Evolutionary conservation across 1,140 invertebrate genomes (phyloP).

Genomic region (Drosophila kepulauana): DNA sequence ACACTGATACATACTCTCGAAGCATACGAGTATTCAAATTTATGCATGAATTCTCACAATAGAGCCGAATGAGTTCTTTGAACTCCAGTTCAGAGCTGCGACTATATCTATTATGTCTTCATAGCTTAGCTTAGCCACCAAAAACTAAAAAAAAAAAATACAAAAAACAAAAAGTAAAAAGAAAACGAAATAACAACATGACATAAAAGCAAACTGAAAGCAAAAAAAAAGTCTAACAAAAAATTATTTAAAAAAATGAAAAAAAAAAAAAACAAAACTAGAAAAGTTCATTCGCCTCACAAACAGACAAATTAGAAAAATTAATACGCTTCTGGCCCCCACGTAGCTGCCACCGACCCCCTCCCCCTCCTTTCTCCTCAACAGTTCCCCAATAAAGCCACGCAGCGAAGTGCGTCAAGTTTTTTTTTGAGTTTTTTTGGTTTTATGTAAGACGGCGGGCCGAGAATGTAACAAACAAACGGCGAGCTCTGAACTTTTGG

Average conservation of each 20-base stretch:
- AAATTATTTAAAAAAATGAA: slow-evolving; percentile 51
- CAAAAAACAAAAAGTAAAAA: slow-evolving; percentile 62
- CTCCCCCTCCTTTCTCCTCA: slow-evolving; percentile 17
- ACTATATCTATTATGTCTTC: slow-evolving; percentile 81
- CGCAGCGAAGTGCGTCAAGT: slow-evolving; percentile 67
- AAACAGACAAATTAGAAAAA: slow-evolving; percentile 81
- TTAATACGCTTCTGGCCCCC: slow-evolving; percentile 72
- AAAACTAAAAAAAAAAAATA: slow-evolving; percentile 20
- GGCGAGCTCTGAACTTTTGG: slow-evolving; percentile 67
- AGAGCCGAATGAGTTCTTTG: slow-evolving; percentile 75
- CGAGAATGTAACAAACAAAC: slow-evolving; percentile 77
- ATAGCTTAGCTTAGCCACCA: slow-evolving; percentile 51
- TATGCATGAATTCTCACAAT: slow-evolving; percentile 81
- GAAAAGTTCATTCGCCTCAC: slow-evolving; percentile 78
- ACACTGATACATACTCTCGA: not conserved
- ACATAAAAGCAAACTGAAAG: slow-evolving; percentile 70
- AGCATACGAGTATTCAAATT: slow-evolving; percentile 59
- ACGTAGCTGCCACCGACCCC: slow-evolving; percentile 1
- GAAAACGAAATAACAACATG: slow-evolving; percentile 82
- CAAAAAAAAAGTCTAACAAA: slow-evolving; percentile 40
- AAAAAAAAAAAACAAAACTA: slow-evolving; percentile 42
- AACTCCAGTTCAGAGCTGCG: slow-evolving; percentile 58
- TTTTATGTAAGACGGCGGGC: slow-evolving; percentile 70
- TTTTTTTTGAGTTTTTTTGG: slow-evolving; percentile 32
- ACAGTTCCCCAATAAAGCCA: slow-evolving; percentile 30